A percentile compares a stretch with the other conserved stretches of the same genome.
Conservation (phyloP, 2,113 vertebrate species). For the Potamarius usumacintae region DNA sequence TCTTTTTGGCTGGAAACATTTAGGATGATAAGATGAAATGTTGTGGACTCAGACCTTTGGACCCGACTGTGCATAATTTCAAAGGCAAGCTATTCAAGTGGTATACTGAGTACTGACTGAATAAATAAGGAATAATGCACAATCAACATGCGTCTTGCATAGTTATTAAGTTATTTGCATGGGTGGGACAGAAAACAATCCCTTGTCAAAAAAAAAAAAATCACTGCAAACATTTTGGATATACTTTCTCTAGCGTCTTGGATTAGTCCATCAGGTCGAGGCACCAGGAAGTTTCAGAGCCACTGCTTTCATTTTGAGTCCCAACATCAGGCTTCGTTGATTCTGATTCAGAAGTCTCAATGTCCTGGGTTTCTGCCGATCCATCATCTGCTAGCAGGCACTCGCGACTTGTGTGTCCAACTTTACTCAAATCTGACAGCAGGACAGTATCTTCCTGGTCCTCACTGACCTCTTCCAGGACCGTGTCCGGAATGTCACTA, state of each 20-base stretch:
- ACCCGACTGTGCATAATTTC: not conserved
- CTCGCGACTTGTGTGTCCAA: conserved; percentile 72
- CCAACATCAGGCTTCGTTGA: conserved; percentile 67
- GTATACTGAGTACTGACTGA: conserved; percentile 19
- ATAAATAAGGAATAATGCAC: conserved; percentile 37
- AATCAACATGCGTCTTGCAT: conserved; percentile 52
- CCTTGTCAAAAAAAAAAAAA: not conserved
- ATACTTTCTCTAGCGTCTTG: not conserved
- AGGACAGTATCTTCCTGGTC: not conserved
- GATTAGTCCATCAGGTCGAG: conserved; percentile 69
- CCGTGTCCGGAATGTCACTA: conserved; percentile 47
- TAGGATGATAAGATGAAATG: not conserved
- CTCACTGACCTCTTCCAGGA: conserved; percentile 48
- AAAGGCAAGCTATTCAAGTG: conserved; percentile 37
- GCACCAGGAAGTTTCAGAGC: conserved; percentile 74
- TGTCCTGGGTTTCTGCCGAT: conserved; percentile 67
- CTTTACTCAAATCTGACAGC: conserved; percentile 44
- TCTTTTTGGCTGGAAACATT: not conserved
- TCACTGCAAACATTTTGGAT: conserved; percentile 29
- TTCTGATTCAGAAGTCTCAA: conserved; percentile 57
- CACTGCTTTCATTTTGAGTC: conserved; percentile 64
- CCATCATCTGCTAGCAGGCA: conserved; percentile 66
- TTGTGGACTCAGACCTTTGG: not conserved
- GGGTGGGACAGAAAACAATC: not conserved
- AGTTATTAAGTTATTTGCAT: conserved; percentile 36